A percentile compares a stretch with the other conserved stretches of the same genome.
Evolutionary conservation across 2,113 vertebrate species (phyloP).

Genomic region (Psettodes erumei): DNA sequence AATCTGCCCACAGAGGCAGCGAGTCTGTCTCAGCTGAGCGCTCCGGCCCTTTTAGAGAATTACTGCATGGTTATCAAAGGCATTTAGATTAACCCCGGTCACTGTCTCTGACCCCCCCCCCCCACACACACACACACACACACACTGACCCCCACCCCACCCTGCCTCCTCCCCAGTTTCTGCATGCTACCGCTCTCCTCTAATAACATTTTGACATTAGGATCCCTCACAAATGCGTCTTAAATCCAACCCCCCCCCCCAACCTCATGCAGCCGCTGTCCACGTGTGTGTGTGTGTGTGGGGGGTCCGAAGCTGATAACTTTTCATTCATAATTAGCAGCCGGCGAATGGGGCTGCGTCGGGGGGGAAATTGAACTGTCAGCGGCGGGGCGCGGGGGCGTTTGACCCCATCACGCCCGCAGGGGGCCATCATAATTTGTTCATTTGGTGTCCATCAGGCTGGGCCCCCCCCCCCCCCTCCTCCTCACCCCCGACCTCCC

Average conservation of each 20-base stretch:
- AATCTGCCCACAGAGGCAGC: conserved; percentile 78
- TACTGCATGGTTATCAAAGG: conserved; percentile 83
- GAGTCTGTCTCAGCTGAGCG: conserved; percentile 79
- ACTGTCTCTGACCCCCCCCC: conserved; percentile 85
- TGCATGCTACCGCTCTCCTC: conserved; percentile 82
- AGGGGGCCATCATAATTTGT: conserved; percentile 99
- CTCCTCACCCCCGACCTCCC: conserved; percentile 95
- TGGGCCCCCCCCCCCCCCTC: conserved; percentile 77
- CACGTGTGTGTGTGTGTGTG: conserved; percentile 57
- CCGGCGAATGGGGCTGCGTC: conserved; percentile 93
- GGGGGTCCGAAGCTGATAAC: conserved; percentile 94
- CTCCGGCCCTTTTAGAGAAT: conserved; percentile 83
- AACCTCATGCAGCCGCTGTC: conserved; percentile 66
- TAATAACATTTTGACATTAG: conserved; percentile 99
- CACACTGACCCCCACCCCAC: too few relatives aligned
- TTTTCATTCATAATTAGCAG: conserved; percentile 99
- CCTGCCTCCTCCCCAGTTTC: conserved; percentile 56
- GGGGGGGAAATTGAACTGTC: conserved; percentile 99
- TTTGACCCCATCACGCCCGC: conserved; percentile 99
- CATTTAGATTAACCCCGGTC: conserved; percentile 89
- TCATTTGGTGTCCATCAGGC: conserved; percentile 99
- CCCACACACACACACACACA: too few relatives aligned
- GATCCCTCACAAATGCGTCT: conserved; percentile 93
- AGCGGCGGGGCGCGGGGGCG: conserved; percentile 95
- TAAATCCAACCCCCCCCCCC: conserved; percentile 75